Evolutionary conservation across 2,113 vertebrate species (phyloP).

Genomic region (Pungitius pungitius): DNA sequence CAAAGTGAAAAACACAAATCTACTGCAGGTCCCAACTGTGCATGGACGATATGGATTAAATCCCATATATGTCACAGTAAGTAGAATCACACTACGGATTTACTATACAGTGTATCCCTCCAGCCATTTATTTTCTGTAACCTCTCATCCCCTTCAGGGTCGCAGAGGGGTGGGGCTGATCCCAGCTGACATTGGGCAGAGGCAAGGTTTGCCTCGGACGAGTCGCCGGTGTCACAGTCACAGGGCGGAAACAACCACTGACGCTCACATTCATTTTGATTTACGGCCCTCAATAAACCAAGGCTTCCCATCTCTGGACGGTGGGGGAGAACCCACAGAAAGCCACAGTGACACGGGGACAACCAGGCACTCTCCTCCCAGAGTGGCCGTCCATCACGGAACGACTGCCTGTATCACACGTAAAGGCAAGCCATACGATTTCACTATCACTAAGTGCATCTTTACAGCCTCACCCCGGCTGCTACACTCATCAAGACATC

Average conservation of each 20-base stretch:
- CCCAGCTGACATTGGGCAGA: neutral
- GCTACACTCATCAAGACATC: neutral
- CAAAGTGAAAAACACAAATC: neutral
- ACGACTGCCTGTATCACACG: neutral
- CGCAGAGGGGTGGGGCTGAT: no score
- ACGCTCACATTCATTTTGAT: neutral
- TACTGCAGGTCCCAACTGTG: neutral
- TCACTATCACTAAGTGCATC: constrained; percentile 74
- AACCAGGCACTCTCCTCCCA: neutral
- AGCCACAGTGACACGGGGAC: neutral
- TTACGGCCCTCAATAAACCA: neutral
- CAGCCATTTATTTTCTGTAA: neutral
- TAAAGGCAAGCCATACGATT: neutral
- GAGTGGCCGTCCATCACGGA: neutral
- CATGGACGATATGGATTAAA: neutral
- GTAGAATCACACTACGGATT: neutral
- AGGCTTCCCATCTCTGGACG: neutral
- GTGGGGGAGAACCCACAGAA: neutral
- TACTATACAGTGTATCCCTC: no score
- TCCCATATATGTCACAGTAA: neutral
- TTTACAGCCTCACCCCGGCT: constrained; percentile 61
- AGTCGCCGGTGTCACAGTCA: neutral
- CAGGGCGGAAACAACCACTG: neutral
- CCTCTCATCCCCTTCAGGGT: neutral
- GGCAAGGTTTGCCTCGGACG: neutral